A percentile compares a stretch with the other conserved stretches of the same genome.
Conservation (phyloP, 2,888 invertebrate species). For the Tiphia femorata region DNA sequence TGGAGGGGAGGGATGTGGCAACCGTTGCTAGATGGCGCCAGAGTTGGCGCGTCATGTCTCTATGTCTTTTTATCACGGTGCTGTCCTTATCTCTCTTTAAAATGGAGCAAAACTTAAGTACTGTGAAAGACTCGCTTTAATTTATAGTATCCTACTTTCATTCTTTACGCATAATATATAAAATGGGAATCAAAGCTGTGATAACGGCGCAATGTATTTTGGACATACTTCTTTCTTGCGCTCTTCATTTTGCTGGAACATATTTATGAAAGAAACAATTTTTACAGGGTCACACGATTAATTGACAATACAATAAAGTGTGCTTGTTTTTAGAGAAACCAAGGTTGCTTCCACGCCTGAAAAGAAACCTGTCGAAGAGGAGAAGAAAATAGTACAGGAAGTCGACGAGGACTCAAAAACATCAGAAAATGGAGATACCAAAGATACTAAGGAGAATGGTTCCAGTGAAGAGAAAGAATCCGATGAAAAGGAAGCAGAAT, state of each 20-base stretch:
- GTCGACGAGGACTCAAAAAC: constrained; percentile 67
- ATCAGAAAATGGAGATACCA: constrained; percentile 64
- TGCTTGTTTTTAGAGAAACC: constrained; percentile 58
- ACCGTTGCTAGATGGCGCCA: constrained; percentile 44
- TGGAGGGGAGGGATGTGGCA: constrained; percentile 30
- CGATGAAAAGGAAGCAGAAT: constrained; percentile 67
- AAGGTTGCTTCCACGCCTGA: constrained; percentile 66
- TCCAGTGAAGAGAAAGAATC: constrained; percentile 66
- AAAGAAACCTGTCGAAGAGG: constrained; percentile 70
- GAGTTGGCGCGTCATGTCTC: constrained; percentile 47
- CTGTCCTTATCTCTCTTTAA: no score
- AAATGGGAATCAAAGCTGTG: not conserved
- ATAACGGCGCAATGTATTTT: not conserved
- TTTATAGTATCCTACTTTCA: no score
- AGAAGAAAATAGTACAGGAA: constrained; percentile 66
- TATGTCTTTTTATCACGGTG: constrained; percentile 40
- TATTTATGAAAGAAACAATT: no score
- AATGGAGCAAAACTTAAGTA: no score
- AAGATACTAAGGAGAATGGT: constrained; percentile 68
- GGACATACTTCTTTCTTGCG: no score
- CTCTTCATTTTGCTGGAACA: no score
- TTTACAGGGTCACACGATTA: not conserved
- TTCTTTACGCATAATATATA: no score
- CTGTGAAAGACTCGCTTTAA: no score
- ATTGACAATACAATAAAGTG: constrained; percentile 1